Evolutionary conservation across 2,888 invertebrate genomes (phyloP), one percentile per base, ranked within the genome.

Genomic region (Entomobrya proxima): DNA sequence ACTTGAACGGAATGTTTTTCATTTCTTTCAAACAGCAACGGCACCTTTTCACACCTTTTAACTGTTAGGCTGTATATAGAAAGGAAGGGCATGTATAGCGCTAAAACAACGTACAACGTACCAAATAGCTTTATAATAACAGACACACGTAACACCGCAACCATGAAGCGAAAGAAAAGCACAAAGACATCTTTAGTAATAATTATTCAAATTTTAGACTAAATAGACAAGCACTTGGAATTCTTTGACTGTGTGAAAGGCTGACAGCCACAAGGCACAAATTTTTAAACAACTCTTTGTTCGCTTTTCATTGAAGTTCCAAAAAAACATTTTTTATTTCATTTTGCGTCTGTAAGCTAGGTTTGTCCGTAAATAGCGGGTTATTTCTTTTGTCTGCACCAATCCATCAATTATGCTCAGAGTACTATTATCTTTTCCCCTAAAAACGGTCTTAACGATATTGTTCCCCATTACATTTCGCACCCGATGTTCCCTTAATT

Each of bases 41-140:
- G 76, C 76, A 52, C 24, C 58, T 76, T 76, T 76, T 76, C 76
- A 76, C 76, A 76, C 76, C 76, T 52, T 76, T 40, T 58, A 9
- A 55, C 61, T 30, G 15, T 18, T 32, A 64, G 6, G n/a, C 47
- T 47, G n/a, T 15, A 47, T 47, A 47, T 47, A 47, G n/a, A n/a
- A n/a, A n/a, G n/a, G n/a, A n/a, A n/a, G n/a, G n/a, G n/a, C n/a
- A n/a, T n/a, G n/a, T n/a, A n/a, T n/a, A n/a, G n/a, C n/a, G n/a
- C n/a, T n/a, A n/a, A n/a, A n/a, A n/a, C n/a, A n/a, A n/a, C n/a
- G n/a, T n/a, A n/a, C n/a, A n/a, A n/a, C n/a, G n/a, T n/a, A n/a
- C n/a, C n/a, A n/a, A n/a, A n/a, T n/a, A n/a, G n/a, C n/a, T n/a
- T n/a, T n/a, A n/a, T n/a, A n/a, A n/a, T n/a, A n/a, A n/a, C n/a